Percentiles rank a stretch among this genome's conserved stretches.
These are phyloP conservation scores for Uropsilus gracilis DNA, from an alignment of 2,113 vertebrate species.

Conservation along the genomic window DNA sequence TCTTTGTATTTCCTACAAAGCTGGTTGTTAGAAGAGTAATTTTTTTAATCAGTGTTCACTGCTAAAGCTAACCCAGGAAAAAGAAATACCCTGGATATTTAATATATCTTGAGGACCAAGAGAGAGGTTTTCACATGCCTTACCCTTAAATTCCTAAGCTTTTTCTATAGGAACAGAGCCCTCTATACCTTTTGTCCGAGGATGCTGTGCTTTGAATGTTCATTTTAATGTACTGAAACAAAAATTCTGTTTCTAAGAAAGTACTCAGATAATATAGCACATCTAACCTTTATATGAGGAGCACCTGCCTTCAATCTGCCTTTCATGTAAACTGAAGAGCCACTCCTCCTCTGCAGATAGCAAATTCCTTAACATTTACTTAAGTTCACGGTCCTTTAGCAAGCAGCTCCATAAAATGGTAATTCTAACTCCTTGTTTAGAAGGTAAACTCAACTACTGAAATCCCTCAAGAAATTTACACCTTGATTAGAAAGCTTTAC, in stretches of 20 bases:
- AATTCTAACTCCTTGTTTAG: not conserved
- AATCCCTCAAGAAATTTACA: not conserved
- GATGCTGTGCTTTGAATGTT: not conserved
- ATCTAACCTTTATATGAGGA: not conserved
- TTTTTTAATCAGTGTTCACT: not conserved
- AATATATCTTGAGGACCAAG: not conserved
- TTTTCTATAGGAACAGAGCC: not conserved
- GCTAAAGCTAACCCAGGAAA: conserved; percentile 43
- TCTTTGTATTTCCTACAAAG: conserved; percentile 1
- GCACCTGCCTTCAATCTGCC: not conserved
- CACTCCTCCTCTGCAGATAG: not conserved
- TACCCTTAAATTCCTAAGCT: not conserved
- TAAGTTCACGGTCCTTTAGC: not conserved
- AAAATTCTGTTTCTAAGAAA: conserved; percentile 42
- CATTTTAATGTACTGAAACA: not conserved
- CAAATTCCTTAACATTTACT: not conserved
- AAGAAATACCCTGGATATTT: not conserved
- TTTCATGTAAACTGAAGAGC: not conserved
- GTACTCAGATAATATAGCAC: not conserved
- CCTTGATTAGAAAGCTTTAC: not conserved
- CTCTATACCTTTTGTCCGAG: not conserved
- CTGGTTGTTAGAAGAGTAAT: not conserved
- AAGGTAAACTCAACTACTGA: not conserved
- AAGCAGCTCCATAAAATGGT: not conserved
- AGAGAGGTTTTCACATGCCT: not conserved